phyloP scores from a whole-genome alignment of 30 jellyfish, hydroid and myxozoan species.

The Phacellophora camtschatica region DNA sequence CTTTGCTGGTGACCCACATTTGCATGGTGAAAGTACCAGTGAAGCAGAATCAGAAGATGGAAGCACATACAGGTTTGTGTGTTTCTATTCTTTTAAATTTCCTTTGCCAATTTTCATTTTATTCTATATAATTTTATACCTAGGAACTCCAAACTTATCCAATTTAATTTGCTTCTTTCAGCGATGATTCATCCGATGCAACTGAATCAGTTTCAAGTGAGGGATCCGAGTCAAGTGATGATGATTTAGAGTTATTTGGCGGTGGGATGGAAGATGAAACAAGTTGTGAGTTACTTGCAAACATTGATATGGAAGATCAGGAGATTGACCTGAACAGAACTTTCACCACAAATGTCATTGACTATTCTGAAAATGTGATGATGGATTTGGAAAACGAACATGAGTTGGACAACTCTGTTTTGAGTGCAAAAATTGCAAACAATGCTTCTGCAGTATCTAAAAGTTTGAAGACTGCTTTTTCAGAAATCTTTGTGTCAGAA shows the following conservation, averaged over 20 bases:
- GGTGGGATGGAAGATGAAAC: neutral
- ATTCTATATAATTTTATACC: too few relatives aligned
- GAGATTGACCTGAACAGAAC: neutral
- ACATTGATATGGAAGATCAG: too few relatives aligned
- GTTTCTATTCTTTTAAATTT: neutral
- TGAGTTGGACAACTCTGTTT: neutral
- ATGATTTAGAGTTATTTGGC: too few relatives aligned
- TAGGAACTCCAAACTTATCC: neutral
- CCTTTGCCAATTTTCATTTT: neutral
- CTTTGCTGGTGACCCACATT: neutral
- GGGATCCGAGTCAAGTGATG: neutral
- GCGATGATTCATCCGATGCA: neutral
- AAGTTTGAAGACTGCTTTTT: neutral
- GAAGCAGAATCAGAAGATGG: slow-evolving; percentile 4
- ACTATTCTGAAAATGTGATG: neutral
- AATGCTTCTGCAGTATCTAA: neutral
- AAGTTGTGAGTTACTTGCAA: neutral
- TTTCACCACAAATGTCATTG: neutral
- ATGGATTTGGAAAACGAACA: neutral
- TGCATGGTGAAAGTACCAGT: neutral
- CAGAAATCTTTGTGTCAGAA: neutral
- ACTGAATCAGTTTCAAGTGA: neutral
- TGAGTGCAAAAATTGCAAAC: neutral
- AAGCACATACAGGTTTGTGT: slow-evolving; percentile 10
- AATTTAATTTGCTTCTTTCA: neutral